Conservation (phyloP, 1,140 invertebrate species). For the Dendroctonus ponderosae region DNA sequence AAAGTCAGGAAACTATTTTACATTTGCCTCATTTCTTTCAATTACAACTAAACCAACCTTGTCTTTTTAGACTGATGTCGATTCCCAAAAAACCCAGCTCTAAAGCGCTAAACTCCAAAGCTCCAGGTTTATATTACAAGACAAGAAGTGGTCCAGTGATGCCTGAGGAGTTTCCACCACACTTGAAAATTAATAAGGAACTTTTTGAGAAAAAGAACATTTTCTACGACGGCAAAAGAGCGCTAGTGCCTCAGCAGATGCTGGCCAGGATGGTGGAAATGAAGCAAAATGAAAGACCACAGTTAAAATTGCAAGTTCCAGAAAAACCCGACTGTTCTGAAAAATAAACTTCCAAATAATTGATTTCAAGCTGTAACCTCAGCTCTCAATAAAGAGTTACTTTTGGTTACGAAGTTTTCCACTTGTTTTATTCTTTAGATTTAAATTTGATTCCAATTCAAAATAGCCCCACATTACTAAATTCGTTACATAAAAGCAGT, state of each 20-base stretch:
- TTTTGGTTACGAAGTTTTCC: no score
- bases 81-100: constrained; percentile 20
- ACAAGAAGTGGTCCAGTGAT: constrained; percentile 35
- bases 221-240: constrained; percentile 38
- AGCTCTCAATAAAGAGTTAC: no score
- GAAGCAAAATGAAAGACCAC: constrained; percentile 34
- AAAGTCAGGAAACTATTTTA: constrained; percentile 14
- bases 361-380: no score
- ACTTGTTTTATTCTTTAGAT: no score
- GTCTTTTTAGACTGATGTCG: constrained; percentile 11
- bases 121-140: constrained; percentile 22
- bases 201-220: constrained; percentile 45
- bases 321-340: constrained; percentile 2
- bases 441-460: no score
- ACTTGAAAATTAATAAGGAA: constrained; percentile 39
- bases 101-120: neutral
- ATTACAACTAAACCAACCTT: neutral
- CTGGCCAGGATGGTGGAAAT: constrained; percentile 41
- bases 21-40: neutral
- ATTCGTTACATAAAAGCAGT: no score
- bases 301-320: constrained; percentile 25
- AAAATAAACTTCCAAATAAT: neutral
- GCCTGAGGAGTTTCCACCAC: constrained; percentile 35
- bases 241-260: constrained; percentile 38
- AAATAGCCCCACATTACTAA: no score